Base-by-base conservation (phyloP, 2,888 invertebrate genomes). In the Phortica okadai region DNA sequence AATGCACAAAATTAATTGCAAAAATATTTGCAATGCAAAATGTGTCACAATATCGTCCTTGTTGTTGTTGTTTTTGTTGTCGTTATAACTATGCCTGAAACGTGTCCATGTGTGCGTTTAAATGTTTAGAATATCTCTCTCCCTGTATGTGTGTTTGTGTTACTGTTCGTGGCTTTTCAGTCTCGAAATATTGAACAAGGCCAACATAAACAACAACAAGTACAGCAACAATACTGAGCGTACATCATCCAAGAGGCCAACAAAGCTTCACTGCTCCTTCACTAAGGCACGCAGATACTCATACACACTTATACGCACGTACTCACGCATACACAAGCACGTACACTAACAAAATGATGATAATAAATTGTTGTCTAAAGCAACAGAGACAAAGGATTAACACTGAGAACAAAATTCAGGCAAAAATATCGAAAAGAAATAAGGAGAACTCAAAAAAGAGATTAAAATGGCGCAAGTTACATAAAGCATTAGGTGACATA, bases 1-100 rank as follows among this genome's bases (percentile, higher is more conserved):
- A 82, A 83, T 85, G 82, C 83, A 80, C 75, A 80, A 83, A 89
- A 84, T 89, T 84, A 83, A 88, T 82, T 77, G 76, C 78, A 80
- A 80, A 84, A 78, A 81, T 74, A 59, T 73, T 76, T 82, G 75
- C 74, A 78, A 59, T 75, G 76, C 75, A 75, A 69, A 66, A 76
- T 77, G 76, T 74, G 64, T 58, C 42, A 58, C 45, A 58, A 50
- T 41, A 2, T 62, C 56, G 42, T 41, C 62, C 8, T 33, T 25
- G n/a, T 54, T 54, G 54, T 54, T 54, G 66, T 74, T 11, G 33
- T 33, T 25, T 1, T 54, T 2, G 54, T 54, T 54, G 66, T 74
- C 21, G 33, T 1, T 64, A 14, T 62, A 21, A 33, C 21, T 42
- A 16, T 73, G 59, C 56, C 6, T 58, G 59, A 5, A 72, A 64